Evolutionary conservation across 2,797 vertebrate genomes (phyloP), one percentile per base, ranked within the genome.

Genomic region (Poecilia velifera): DNA sequence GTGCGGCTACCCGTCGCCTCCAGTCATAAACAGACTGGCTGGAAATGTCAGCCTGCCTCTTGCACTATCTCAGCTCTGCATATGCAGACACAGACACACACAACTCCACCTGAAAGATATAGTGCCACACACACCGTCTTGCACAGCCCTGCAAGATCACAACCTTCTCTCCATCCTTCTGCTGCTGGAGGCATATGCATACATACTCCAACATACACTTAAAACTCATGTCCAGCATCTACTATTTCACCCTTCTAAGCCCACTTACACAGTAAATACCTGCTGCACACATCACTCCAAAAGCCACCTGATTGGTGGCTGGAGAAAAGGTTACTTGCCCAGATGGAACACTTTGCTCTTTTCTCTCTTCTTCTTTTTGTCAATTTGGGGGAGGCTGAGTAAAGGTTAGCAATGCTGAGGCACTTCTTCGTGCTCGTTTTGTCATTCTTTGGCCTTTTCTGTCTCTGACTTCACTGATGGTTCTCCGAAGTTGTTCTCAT

Each of bases 281-380:
- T 82, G 72, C 62, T 79, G 74, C 41, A 70, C 83, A 84, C 49
- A 70, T 16, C 45, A 51, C 76, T 82, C 76, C 72, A 76, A 34
- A 62, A 72, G 83, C 84, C 20, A 28, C 71, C 82, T 88, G 86
- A 88, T 83, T 87, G 86, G 86, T 83, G 78, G 84, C 82, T 87
- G 78, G 66, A 88, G 90, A 87, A 93, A 94, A 93, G 93, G 92
- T 93, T 92, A 92, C 82, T 91, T 39, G 46, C 81, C 79, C 89
- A 88, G 87, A 92, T 90, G 87, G 87, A 91, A 87, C 87, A 84
- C 80, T 82, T 81, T 90, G 89, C 89, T 91, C 91, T 87, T 90
- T 90, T 88, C 87, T 82, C 68, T 82, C 75, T 66, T 88, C 77
- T 82, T 84, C 83, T 90, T 88, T 91, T 91, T 85, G 86, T 93